Evolutionary conservation across 2,888 invertebrate genomes (phyloP).

Genomic region (Pseudococcus longispinus): DNA sequence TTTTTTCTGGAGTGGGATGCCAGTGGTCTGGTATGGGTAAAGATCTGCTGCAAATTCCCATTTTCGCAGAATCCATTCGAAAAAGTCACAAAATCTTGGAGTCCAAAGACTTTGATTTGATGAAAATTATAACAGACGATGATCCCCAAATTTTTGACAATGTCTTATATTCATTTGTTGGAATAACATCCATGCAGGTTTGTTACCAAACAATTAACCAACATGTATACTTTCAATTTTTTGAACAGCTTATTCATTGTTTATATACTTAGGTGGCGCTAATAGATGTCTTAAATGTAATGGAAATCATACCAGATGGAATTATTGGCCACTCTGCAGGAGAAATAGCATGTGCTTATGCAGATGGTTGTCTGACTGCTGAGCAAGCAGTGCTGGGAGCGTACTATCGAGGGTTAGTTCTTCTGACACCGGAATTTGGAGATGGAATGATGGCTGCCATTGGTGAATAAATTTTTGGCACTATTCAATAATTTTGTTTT

Average conservation of each 20-base stretch:
- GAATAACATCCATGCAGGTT: constrained; percentile 72
- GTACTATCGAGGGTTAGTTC: constrained; percentile 78
- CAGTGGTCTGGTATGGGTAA: constrained; percentile 87
- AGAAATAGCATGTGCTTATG: constrained; percentile 93
- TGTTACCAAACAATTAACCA: background rate
- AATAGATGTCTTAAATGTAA: constrained; percentile 69
- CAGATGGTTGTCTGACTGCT: constrained; percentile 87
- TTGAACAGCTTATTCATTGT: too few relatives aligned
- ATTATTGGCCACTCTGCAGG: constrained; percentile 92
- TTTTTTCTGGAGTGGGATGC: constrained; percentile 91
- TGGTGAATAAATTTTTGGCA: too few relatives aligned
- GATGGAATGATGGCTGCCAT: constrained; percentile 89
- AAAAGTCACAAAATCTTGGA: constrained; percentile 71
- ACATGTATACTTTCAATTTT: too few relatives aligned
- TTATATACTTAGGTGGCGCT: constrained; percentile 70
- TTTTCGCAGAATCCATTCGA: constrained; percentile 77
- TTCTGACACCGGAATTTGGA: constrained; percentile 67
- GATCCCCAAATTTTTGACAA: constrained; percentile 73
- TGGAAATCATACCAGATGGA: constrained; percentile 74
- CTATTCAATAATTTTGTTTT: too few relatives aligned
- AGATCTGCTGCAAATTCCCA: constrained; percentile 75
- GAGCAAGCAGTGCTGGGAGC: constrained; percentile 86
- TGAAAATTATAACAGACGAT: constrained; percentile 69
- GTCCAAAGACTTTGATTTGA: constrained; percentile 72
- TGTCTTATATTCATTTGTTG: constrained; percentile 75